Evolutionary conservation across 2,888 invertebrate species (phyloP).

Genomic region (Idaea biselata): DNA sequence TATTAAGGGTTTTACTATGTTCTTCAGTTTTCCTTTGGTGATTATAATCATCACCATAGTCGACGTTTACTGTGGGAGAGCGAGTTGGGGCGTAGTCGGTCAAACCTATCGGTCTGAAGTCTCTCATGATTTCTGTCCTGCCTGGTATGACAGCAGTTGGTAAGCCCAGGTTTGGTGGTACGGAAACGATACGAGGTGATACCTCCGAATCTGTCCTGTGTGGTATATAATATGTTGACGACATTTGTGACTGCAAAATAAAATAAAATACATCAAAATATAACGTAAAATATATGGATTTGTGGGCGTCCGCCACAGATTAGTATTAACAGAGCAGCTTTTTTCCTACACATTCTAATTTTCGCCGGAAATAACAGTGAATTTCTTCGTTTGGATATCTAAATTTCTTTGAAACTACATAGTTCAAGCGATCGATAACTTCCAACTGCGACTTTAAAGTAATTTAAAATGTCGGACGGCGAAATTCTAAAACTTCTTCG

Average conservation of each 20-base stretch:
- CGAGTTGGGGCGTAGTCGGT: neutral
- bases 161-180: constrained; percentile 32
- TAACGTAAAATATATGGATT: no score
- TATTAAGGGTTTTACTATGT: constrained; percentile 14
- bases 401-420: no score
- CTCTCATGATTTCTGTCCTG: constrained; percentile 47
- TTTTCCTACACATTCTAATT: no score
- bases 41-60: constrained; percentile 7
- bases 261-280: neutral
- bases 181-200: constrained; percentile 18
- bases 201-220: neutral
- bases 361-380: no score
- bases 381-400: no score
- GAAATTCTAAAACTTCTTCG: no score
- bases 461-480: no score
- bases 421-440: no score
- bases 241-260: neutral
- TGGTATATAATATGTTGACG: neutral
- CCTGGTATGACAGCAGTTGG: constrained; percentile 36
- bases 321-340: no score
- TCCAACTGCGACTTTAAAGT: no score
- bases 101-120: constrained; percentile 31
- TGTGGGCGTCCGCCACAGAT: no score
- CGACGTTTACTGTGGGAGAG: constrained; percentile 3
- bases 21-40: neutral